Base-by-base conservation (phyloP, 2,797 vertebrate species). In the Denticeps clupeoides region DNA sequence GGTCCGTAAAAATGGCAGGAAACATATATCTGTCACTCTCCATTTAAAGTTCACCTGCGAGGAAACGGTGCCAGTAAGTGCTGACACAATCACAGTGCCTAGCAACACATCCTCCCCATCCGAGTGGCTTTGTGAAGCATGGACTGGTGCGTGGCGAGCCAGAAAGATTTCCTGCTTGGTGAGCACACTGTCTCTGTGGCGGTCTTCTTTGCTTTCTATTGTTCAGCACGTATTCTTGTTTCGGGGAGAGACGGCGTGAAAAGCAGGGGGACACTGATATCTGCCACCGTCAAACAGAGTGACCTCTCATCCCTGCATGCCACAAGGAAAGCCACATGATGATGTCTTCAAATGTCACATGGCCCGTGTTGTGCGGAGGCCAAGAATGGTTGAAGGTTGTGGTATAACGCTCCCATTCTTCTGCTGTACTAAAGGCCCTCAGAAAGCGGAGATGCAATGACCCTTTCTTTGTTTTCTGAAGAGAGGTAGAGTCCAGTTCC, bases 11-110 rank as follows among this genome's bases (percentile, higher is more conserved):
- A 70, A 67, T 65, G 49, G 62, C 64, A 65, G 68, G 65, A 67
- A 67, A 49, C 47, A 59, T 70, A 61, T 61, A 65, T 67, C 68
- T 70, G 62, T 70, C 65, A 67, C 58, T 63, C 56, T 68, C 63
- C 46, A 64, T 68, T 67, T 66, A 65, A 63, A 69, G 64, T 67
- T 69, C 57, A 73, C 68, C 70, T 67, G 64, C 63, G 65, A 62
- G 64, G 66, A 70, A 67, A 52, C 55, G 41, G 35, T 45, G 51
- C 47, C 43, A 55, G 61, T 61, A 49, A 54, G 46, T 65, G 64
- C 64, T 69, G 69, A 72, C 61, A 61, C 58, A 61, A 62, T 64
- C 57, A 56, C 52, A 28, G 58, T 49, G 53, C 58, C 50, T 57
- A 62, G 62, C 47, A 56, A 59, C 59, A 60, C 58, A 59, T 65